These are phyloP conservation scores for Alviniconcha marisindica DNA, from an alignment of 1,140 invertebrate genomes.

Conservation along the genomic window DNA sequence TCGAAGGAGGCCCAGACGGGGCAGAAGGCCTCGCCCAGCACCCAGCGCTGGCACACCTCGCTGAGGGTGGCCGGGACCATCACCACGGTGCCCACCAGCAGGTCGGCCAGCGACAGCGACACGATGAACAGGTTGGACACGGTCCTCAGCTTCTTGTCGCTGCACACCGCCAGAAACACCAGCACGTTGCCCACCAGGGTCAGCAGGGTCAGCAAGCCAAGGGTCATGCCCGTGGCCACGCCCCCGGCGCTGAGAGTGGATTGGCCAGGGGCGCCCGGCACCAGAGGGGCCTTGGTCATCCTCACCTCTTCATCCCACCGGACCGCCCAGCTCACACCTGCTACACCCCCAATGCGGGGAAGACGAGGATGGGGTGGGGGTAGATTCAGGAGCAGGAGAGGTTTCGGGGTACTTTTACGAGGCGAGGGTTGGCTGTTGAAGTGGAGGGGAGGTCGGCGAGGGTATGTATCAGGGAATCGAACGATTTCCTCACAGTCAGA, in stretches of 20 bases:
- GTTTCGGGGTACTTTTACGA: background rate
- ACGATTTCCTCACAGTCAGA: background rate
- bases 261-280: slow-evolving; percentile 9
- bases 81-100: slow-evolving; percentile 87
- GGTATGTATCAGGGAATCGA: background rate
- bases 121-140: slow-evolving; percentile 97
- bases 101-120: slow-evolving; percentile 94
- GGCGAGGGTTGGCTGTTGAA: background rate
- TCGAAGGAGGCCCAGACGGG: slow-evolving; percentile 99
- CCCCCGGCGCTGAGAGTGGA: background rate
- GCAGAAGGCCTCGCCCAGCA: slow-evolving; percentile 96
- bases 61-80: slow-evolving; percentile 82
- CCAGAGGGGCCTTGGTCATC: slow-evolving; percentile 38
- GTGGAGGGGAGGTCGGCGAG: background rate
- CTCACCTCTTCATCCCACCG: background rate
- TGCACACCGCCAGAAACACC: slow-evolving; percentile 89
- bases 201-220: slow-evolving; percentile 54
- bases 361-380: background rate
- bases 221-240: slow-evolving; percentile 41
- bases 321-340: background rate
- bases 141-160: slow-evolving; percentile 91
- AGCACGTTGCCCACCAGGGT: slow-evolving; percentile 86
- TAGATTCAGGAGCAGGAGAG: background rate
- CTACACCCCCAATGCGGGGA: background rate
- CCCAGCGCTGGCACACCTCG: slow-evolving; percentile 86